These are phyloP conservation scores for Lutjanus erythropterus DNA, from an alignment of 2,113 vertebrate genomes.

Conservation along the genomic window DNA sequence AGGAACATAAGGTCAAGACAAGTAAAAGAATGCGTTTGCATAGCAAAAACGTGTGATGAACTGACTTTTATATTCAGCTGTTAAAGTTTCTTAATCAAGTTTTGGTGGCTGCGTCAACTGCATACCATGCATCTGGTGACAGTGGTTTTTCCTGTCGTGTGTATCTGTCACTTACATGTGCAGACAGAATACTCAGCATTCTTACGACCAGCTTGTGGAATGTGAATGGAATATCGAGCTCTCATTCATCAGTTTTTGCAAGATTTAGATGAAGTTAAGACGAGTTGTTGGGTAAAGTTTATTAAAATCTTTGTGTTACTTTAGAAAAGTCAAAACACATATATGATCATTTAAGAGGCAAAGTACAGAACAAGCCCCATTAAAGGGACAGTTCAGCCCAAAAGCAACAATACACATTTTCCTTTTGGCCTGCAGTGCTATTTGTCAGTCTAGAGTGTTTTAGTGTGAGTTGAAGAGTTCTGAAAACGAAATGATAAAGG, in stretches of 20 bases:
- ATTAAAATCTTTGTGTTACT: neutral
- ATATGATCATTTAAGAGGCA: too few relatives aligned
- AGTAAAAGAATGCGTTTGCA: neutral
- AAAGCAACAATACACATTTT: too few relatives aligned
- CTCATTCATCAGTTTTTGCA: neutral
- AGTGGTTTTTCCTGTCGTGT: conserved; percentile 72
- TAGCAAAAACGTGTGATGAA: neutral
- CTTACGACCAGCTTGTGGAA: conserved; percentile 23
- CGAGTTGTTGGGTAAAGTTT: neutral
- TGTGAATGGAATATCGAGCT: conserved; percentile 10
- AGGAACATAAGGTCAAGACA: neutral
- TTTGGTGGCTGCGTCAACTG: conserved; percentile 45
- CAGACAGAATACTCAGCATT: conserved; percentile 48
- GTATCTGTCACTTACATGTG: conserved; percentile 9
- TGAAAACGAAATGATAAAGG: too few relatives aligned
- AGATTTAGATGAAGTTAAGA: neutral
- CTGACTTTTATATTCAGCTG: neutral
- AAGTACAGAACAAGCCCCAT: too few relatives aligned
- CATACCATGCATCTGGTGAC: conserved; percentile 43
- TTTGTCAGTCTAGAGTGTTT: too few relatives aligned
- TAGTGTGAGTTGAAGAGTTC: too few relatives aligned
- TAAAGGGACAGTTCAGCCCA: too few relatives aligned
- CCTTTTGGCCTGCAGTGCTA: too few relatives aligned
- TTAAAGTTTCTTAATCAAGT: neutral
- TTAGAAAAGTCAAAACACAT: neutral